Evolutionary conservation across 2,113 vertebrate genomes (phyloP), one percentile per base, ranked within the genome.

Genomic region (Phasianus colchicus): DNA sequence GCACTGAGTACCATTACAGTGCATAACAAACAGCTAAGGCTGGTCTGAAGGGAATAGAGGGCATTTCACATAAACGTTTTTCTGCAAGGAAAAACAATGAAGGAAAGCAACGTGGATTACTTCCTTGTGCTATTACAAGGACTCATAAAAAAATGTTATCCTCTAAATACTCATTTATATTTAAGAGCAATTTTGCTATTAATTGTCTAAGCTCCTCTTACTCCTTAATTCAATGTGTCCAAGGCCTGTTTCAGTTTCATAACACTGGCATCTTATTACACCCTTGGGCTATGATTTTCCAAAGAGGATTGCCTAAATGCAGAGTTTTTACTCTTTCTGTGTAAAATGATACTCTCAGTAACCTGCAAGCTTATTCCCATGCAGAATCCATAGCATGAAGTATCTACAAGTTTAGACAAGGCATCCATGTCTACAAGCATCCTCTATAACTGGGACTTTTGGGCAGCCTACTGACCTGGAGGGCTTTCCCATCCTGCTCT

Each of bases 231-330:
- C 96, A 97, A 34, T 20, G 17, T 88, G 88, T 88, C 86, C 94
- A 78, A 92, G 69, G 24, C 34, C 86, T 74, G 54, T 79, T 97
- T 95, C 92, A 83, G 88, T 91, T 96, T 96, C 89, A 95, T 89
- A 93, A 93, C 97, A 96, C 32, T 85, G 92, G 81, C 91, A 96
- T 97, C 89, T 96, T 97, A 98, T 96, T 96, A 88, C 17, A 88
- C 97, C 95, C 89, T 69, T 94, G 90, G 95, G 96, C 96, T 88
- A 94, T 55, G 93, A 93, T 97, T 97, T 96, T 89, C 90, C 77
- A 92, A 73, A 0, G 8, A 94, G 85, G 96, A 86, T 84, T 95
- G 92, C 88, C 79, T 91, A 97, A 97, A 96, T 92, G 76, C 36
- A 89, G 54, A 1, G 25, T n/a, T 61, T 61, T 36, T 29, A 52